Conservation (phyloP, 2,113 vertebrate species). For the Vicugna pacos region DNA sequence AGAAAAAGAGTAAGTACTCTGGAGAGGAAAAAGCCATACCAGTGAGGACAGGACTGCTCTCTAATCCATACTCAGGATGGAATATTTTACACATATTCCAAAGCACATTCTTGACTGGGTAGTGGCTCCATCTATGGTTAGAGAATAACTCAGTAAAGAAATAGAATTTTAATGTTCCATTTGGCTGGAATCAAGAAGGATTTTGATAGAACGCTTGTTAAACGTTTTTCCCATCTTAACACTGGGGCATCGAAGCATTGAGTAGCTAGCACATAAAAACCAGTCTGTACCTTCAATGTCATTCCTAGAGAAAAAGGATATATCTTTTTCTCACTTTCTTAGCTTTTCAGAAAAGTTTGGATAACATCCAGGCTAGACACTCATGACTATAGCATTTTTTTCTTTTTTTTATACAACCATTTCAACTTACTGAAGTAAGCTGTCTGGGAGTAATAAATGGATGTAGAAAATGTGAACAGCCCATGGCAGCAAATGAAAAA, state of each 20-base stretch:
- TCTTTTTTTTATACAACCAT: background rate
- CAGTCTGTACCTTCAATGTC: background rate
- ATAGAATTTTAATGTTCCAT: slow-evolving; percentile 36
- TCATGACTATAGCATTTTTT: background rate
- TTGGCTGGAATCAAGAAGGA: background rate
- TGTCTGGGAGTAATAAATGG: slow-evolving; percentile 56
- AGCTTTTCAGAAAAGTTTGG: slow-evolving; percentile 43
- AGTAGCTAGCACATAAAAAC: background rate
- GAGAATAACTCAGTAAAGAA: background rate
- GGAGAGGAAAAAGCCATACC: background rate
- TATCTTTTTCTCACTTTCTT: background rate
- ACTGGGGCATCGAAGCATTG: background rate
- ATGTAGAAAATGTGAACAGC: slow-evolving; percentile 52
- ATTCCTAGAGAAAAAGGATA: slow-evolving; percentile 23
- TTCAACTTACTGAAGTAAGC: slow-evolving; percentile 66
- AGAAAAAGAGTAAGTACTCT: background rate
- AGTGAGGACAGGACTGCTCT: background rate
- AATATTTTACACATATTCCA: background rate
- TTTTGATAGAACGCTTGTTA: background rate
- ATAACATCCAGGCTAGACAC: background rate
- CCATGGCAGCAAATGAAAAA: slow-evolving; percentile 52
- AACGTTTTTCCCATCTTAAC: slow-evolving; percentile 39
- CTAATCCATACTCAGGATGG: background rate
- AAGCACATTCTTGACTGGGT: background rate
- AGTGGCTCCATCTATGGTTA: background rate